phyloP scores from a whole-genome alignment of 2,888 invertebrate genomes.

The Hypsopygia costalis region DNA sequence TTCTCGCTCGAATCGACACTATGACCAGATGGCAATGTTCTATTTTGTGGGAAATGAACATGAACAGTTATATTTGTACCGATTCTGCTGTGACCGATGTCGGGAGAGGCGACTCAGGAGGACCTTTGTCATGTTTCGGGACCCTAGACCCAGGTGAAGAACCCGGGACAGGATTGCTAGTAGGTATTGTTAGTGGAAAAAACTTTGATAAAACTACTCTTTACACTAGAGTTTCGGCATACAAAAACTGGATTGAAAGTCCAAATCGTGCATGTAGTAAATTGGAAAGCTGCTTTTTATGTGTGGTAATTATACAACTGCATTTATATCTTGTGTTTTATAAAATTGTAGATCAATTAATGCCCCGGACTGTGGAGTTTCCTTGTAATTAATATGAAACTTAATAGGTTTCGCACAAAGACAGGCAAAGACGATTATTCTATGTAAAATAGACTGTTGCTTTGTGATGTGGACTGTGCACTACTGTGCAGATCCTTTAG shows the following conservation, averaged over 20 bases:
- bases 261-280: constrained; percentile 12
- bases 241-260: constrained; percentile 35
- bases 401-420: constrained; percentile 27
- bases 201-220: constrained; percentile 48
- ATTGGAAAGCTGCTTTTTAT: constrained; percentile 3
- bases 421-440: constrained; percentile 29
- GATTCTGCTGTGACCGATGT: constrained; percentile 37
- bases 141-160: constrained; percentile 33
- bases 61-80: constrained; percentile 44
- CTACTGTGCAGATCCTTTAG: constrained; percentile 10
- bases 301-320: constrained; percentile 31
- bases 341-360: constrained; percentile 31
- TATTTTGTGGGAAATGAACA: constrained; percentile 47
- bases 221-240: constrained; percentile 33
- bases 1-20: constrained; percentile 35
- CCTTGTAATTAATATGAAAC: constrained; percentile 20
- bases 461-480: constrained; percentile 15
- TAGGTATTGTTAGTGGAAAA: constrained; percentile 57
- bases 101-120: constrained; percentile 54
- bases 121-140: constrained; percentile 45
- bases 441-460: constrained; percentile 28
- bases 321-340: constrained; percentile 44
- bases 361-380: constrained; percentile 14
- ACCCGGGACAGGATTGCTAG: constrained; percentile 32
- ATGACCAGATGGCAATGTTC: constrained; percentile 38